Conservation (phyloP, 2,797 vertebrate genomes). For the Momotus momota region DNA sequence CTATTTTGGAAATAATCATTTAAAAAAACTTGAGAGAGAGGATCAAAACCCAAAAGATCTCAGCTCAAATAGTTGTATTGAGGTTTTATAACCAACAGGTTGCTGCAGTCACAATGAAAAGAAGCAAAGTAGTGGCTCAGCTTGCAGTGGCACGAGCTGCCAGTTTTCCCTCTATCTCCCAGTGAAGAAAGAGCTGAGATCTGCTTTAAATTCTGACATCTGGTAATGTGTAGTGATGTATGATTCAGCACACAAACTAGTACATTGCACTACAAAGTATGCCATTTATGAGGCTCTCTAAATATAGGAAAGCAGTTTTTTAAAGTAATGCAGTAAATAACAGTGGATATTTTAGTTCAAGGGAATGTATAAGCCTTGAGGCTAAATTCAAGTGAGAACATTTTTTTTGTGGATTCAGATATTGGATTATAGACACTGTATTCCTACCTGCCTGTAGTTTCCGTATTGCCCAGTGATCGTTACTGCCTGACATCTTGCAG, state of each 20-base stretch:
- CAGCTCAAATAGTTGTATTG: background rate
- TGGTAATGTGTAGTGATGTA: slow-evolving; percentile 17
- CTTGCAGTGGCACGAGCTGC: slow-evolving; percentile 4
- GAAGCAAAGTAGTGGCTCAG: slow-evolving; percentile 9
- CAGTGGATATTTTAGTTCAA: slow-evolving; percentile 55
- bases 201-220: slow-evolving; percentile 52
- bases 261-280: slow-evolving; percentile 55
- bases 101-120: background rate
- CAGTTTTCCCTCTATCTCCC: slow-evolving; percentile 1
- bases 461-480: background rate
- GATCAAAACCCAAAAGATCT: background rate
- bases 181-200: background rate
- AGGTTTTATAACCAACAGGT: slow-evolving; percentile 18
- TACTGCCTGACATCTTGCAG: background rate
- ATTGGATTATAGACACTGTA: background rate
- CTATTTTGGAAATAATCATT: background rate
- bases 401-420: slow-evolving; percentile 39
- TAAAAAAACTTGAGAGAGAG: background rate
- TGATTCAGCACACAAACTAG: background rate
- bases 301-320: slow-evolving; percentile 63
- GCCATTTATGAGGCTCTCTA: slow-evolving; percentile 66
- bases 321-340: slow-evolving; percentile 72
- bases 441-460: background rate
- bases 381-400: slow-evolving; percentile 1
- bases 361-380: slow-evolving; percentile 32